A percentile compares a stretch with the other conserved stretches of the same genome.
These are phyloP conservation scores for Brachynemurus nebulosus DNA, from an alignment of 2,888 invertebrate genomes.

Conservation along the genomic window DNA sequence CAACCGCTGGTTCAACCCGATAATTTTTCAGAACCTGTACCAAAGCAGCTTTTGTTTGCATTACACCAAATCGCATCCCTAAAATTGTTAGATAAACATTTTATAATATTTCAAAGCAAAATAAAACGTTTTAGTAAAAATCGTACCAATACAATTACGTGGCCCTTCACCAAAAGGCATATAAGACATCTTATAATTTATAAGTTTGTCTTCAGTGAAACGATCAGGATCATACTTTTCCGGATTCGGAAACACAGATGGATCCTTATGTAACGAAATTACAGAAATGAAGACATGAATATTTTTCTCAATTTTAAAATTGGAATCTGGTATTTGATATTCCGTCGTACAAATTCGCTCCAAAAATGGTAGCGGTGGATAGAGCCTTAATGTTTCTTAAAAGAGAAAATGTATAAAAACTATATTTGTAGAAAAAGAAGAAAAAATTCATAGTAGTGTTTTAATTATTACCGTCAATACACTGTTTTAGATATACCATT, in stretches of 20 bases:
- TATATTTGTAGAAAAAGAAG: not conserved
- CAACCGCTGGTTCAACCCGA: slow-evolving; percentile 19
- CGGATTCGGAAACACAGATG: slow-evolving; percentile 21
- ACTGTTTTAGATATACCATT: slow-evolving; percentile 38
- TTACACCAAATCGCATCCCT: slow-evolving; percentile 23
- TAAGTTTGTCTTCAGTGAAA: slow-evolving; percentile 20
- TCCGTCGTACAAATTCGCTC: slow-evolving; percentile 24
- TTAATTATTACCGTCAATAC: slow-evolving; percentile 32
- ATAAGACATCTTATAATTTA: no score
- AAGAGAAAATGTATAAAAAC: no score
- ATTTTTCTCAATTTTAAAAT: slow-evolving; percentile 29
- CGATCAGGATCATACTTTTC: slow-evolving; percentile 21
- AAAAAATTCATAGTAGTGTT: no score
- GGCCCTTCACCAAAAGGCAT: no score
- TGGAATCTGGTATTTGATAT: slow-evolving; percentile 28
- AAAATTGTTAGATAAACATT: no score
- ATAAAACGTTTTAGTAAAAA: slow-evolving; percentile 17
- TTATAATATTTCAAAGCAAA: slow-evolving; percentile 27
- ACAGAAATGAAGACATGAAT: slow-evolving; percentile 29
- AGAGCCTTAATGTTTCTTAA: slow-evolving; percentile 31
- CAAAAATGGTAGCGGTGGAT: slow-evolving; percentile 28
- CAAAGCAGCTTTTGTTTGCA: slow-evolving; percentile 23
- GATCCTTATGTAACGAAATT: slow-evolving; percentile 24
- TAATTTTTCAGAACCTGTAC: slow-evolving; percentile 19
- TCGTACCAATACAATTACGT: no score